Evolutionary conservation across 2,888 invertebrate species (phyloP).

Genomic region (Ernsta delagoae): DNA sequence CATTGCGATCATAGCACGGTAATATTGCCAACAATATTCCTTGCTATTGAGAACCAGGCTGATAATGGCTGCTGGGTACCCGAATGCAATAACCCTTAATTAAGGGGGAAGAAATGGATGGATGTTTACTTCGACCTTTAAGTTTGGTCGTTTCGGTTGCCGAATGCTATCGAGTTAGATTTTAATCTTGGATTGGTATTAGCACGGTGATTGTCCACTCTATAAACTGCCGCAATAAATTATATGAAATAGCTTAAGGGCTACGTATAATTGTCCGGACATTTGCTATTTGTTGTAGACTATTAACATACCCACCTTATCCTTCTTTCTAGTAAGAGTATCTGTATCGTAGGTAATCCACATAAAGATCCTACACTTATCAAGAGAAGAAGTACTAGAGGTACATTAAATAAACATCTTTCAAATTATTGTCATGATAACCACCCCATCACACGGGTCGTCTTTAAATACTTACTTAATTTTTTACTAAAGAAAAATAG

Average conservation of each 20-base stretch:
- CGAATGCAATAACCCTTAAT: conserved; percentile 31
- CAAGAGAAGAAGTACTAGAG: too few species aligned
- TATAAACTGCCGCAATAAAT: background rate
- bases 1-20: conserved; percentile 2
- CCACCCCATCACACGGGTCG: too few species aligned
- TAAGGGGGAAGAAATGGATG: conserved; percentile 56
- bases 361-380: too few species aligned
- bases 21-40: conserved; percentile 7
- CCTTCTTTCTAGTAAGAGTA: too few species aligned
- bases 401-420: too few species aligned
- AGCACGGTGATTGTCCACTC: conserved; percentile 12
- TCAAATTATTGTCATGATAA: too few species aligned
- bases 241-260: background rate
- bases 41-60: conserved; percentile 14
- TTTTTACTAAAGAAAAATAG: too few species aligned
- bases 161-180: conserved; percentile 9
- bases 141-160: conserved; percentile 61
- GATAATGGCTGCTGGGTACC: conserved; percentile 14
- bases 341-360: too few species aligned
- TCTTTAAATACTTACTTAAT: too few species aligned
- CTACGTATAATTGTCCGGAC: background rate
- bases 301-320: too few species aligned
- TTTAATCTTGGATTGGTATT: conserved; percentile 11
- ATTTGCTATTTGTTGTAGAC: background rate
- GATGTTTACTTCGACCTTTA: conserved; percentile 55